Base-by-base conservation (phyloP, 2,113 vertebrate genomes). In the Myotis lucifugus region DNA sequence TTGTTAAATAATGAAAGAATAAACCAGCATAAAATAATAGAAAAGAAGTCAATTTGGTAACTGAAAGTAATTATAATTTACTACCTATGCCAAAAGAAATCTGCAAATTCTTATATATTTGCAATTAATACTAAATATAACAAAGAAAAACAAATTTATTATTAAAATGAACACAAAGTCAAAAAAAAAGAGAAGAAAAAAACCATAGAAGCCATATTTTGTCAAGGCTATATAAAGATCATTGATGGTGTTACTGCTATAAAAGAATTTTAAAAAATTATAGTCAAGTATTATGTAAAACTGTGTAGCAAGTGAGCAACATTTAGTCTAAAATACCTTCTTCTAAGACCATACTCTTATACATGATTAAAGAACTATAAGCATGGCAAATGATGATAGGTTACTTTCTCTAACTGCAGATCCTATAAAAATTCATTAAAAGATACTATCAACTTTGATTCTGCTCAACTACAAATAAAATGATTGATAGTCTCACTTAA, bases 111-210 rank as follows among this genome's bases (percentile, higher is more conserved):
- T 66, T 66, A 54, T 69, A 42, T 34, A 40, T 18, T 32, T 70
- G 4, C 32, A 90, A 67, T 89, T 79, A 92, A 94, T 46, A 70
- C 9, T 70, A 87, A 85, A 61, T 67, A 56, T 54, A 91, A 88
- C 40, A 89, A 77, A 95, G 29, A 48, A 73, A 91, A 95, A 70
- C 8, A 83, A 56, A 85, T n/a, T 42, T 81, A 70, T 87, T 83
- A 83, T 50, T 70, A 56, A 91, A 88, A 88, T 5, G 21, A 61
- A 72, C n/a, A 13, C 23, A 34, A 59, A 83, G n/a, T 86, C 69
- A 93, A 93, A 95, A 86, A 95, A 86, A 90, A 82, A 85, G 25
- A 84, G 70, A 59, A 87, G 84, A 92, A 73, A 34, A 66, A 95
- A 90, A 76, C 15, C 81, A 90, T 13, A 78, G 54, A 88, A 88